These are phyloP conservation scores for Amphiprion clarkii DNA, from an alignment of 2,797 vertebrate genomes.

Conservation along the genomic window DNA sequence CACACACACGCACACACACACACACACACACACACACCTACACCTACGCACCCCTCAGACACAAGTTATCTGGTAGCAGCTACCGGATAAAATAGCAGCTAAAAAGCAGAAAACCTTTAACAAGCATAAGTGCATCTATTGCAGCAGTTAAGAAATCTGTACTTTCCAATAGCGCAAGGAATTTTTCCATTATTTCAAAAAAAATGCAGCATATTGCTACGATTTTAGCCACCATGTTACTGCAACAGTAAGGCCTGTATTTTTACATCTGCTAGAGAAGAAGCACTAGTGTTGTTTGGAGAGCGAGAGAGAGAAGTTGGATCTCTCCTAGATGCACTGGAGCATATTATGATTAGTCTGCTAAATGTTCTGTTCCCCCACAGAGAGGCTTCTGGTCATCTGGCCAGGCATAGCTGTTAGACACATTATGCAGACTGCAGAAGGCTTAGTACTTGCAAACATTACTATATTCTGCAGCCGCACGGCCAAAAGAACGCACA, in stretches of 20 bases:
- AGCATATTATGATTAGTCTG: constrained; percentile 71
- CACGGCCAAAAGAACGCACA: constrained; percentile 25
- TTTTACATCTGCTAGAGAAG: constrained; percentile 32
- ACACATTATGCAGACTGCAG: constrained; percentile 62
- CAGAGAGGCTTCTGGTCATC: constrained; percentile 58
- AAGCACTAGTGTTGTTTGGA: constrained; percentile 26
- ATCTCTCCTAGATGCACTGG: constrained; percentile 52
- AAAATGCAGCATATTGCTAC: background rate
- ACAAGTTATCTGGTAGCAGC: background rate
- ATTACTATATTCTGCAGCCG: constrained; percentile 34
- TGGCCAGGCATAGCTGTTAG: constrained; percentile 52
- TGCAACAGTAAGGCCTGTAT: constrained; percentile 18
- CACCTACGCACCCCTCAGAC: constrained; percentile 4
- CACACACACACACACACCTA: background rate
- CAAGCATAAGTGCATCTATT: background rate
- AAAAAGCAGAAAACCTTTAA: background rate
- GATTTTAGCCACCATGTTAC: background rate
- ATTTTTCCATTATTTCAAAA: background rate
- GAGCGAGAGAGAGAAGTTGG: constrained; percentile 38
- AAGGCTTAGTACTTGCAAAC: constrained; percentile 55
- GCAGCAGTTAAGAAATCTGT: background rate
- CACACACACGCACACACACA: no score
- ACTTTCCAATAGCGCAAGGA: background rate
- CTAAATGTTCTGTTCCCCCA: constrained; percentile 61
- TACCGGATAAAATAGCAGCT: background rate